Base-by-base conservation (phyloP, 2,888 invertebrate genomes). In the Eulithis prunata region DNA sequence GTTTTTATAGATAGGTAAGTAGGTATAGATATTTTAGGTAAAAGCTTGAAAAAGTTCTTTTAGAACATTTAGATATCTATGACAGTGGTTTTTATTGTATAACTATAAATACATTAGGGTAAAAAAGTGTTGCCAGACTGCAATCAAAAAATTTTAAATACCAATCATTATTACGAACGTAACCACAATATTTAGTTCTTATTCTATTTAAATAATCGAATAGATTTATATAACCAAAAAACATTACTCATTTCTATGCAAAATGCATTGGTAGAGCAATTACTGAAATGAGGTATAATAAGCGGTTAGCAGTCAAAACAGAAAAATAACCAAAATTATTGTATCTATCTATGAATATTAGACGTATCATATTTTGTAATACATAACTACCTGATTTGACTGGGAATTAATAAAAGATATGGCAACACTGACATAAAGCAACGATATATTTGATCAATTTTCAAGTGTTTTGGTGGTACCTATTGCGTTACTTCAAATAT, bases 271-370 rank as follows among this genome's bases (percentile, higher is more conserved):
- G 65, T 61, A 71, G 69, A 69, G 73, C 75, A 78, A 81, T 82
- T 78, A 80, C 64, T 70, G 69, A 74, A 80, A 80, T 78, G 76
- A 79, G 74, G 57, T 71, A 57, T 81, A 84, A 84, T 84, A 73
- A 78, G 74, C 68, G 74, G 75, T 72, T 75, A 68, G 65, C 68
- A 64, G 70, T 14, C 14, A 10, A 47, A 46, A n/a, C 45, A 46
- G n/a, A 46, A 46, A 11, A 49, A 49, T 21, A 11, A 21, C 21
- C 21, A 49, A 49, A 47, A 49, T 11, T 4, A 49, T 49, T 45
- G n/a, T n/a, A 45, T 45, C 45, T n/a, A 45, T n/a, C n/a, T 2
- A 45, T 45, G n/a, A 45, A 13, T 47, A 21, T 21, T 21, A 21
- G 1, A 45, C 11, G 11, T n/a, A 45, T 45, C 6, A 45, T 5